Percentiles rank a stretch among this genome's conserved stretches.
phyloP scores from a whole-genome alignment of 2,888 invertebrate genomes.

The Polyommatus icarus region DNA sequence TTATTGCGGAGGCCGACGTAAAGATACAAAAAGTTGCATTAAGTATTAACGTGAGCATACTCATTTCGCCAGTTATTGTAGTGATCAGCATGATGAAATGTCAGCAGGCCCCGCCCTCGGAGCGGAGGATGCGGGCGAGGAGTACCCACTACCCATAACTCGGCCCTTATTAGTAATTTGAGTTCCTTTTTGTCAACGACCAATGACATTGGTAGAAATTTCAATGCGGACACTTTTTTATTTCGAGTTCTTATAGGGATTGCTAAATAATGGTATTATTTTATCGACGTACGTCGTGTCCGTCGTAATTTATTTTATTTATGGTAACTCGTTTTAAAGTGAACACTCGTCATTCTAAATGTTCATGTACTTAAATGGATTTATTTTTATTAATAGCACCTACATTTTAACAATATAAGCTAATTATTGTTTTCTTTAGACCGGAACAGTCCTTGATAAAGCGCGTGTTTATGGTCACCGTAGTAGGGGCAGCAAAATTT shows the following conservation, averaged over 20 bases:
- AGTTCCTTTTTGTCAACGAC: constrained; percentile 19
- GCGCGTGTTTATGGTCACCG: not conserved
- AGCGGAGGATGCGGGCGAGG: not conserved
- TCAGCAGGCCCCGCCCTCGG: constrained; percentile 24
- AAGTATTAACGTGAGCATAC: constrained; percentile 10
- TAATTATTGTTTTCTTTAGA: constrained; percentile 11
- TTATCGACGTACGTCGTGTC: not conserved
- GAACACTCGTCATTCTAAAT: not conserved
- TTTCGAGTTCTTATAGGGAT: constrained; percentile 16
- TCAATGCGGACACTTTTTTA: constrained; percentile 27
- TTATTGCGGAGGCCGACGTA: constrained; percentile 4
- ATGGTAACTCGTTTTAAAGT: not conserved
- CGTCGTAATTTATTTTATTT: not conserved
- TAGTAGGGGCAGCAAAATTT: constrained; percentile 19
- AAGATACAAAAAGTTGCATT: constrained; percentile 9
- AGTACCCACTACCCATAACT: constrained; percentile 24
- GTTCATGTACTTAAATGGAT: not conserved
- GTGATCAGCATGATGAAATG: constrained; percentile 21
- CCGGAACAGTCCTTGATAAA: not conserved
- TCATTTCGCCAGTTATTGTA: constrained; percentile 28
- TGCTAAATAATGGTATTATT: constrained; percentile 24
- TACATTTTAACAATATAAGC: not conserved
- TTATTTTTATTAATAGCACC: not conserved
- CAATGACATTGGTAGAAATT: constrained; percentile 24
- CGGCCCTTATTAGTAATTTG: constrained; percentile 27